Evolutionary conservation across 1,140 invertebrate genomes (phyloP).

Genomic region (Spodoptera frugiperda): DNA sequence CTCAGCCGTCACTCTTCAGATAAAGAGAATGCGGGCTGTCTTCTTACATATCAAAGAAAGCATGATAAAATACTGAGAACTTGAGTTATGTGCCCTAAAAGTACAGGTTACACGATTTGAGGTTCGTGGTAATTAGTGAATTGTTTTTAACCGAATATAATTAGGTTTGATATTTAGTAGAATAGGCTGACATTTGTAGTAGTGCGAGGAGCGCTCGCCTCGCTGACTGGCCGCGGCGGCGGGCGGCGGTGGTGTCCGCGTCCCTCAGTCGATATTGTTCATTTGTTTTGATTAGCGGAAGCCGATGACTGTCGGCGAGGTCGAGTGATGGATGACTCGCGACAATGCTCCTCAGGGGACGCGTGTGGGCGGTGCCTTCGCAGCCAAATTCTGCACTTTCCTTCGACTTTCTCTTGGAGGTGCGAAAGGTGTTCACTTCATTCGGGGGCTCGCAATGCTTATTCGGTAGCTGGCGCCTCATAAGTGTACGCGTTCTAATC

Average conservation of each 20-base stretch:
- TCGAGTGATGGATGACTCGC: constrained; percentile 80
- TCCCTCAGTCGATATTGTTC: constrained; percentile 58
- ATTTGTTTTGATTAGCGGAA: constrained; percentile 72
- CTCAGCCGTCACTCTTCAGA: constrained; percentile 24
- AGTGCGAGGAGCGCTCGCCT: too few species aligned
- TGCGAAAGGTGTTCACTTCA: constrained; percentile 81
- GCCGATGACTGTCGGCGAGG: constrained; percentile 56
- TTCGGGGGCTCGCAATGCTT: constrained; percentile 78
- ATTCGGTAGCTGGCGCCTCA: constrained; percentile 82
- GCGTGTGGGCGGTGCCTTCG: constrained; percentile 80
- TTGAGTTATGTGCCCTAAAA: constrained; percentile 12
- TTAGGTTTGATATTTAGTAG: too few species aligned
- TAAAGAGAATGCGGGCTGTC: constrained; percentile 46
- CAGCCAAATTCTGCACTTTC: constrained; percentile 86
- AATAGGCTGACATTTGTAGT: too few species aligned
- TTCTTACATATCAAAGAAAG: constrained; percentile 1
- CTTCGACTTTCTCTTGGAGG: constrained; percentile 85
- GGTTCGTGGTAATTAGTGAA: not conserved
- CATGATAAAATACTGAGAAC: constrained; percentile 16
- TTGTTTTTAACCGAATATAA: too few species aligned
- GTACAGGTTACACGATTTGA: not conserved
- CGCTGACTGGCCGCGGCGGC: not conserved
- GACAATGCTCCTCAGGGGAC: constrained; percentile 80
- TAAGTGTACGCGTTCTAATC: constrained; percentile 83
- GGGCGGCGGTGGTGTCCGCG: not conserved